Percentiles rank a stretch among this genome's conserved stretches.
Evolutionary conservation across 2,888 invertebrate genomes (phyloP).

Genomic region (Pseudolycoriella hygida): DNA sequence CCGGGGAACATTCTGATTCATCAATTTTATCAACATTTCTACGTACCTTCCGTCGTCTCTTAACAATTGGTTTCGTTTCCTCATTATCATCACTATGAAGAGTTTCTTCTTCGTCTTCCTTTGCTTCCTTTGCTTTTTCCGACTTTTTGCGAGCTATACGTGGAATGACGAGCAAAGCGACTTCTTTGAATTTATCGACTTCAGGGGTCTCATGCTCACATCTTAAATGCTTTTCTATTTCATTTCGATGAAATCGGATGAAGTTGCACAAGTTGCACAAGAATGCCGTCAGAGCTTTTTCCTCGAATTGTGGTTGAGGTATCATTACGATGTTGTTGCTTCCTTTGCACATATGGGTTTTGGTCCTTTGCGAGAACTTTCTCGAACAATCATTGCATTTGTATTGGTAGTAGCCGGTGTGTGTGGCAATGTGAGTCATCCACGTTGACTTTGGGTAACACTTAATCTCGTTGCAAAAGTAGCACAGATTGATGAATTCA

Average conservation of each 20-base stretch:
- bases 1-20: no score
- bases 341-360: slow-evolving; percentile 9
- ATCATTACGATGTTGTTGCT: not conserved
- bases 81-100: not conserved
- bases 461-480: not conserved
- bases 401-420: slow-evolving; percentile 62
- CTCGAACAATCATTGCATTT: not conserved
- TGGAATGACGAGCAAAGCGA: not conserved
- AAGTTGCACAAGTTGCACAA: slow-evolving; percentile 57
- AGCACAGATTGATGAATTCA: not conserved
- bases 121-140: not conserved
- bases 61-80: not conserved
- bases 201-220: slow-evolving; percentile 16
- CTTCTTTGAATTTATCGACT: slow-evolving; percentile 4
- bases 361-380: slow-evolving; percentile 8
- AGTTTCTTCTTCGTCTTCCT: not conserved
- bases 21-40: not conserved
- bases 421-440: slow-evolving; percentile 51
- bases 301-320: not conserved
- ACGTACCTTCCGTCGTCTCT: not conserved
- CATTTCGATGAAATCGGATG: slow-evolving; percentile 42
- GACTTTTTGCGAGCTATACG: not conserved
- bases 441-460: slow-evolving; percentile 11
- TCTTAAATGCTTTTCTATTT: slow-evolving; percentile 41
- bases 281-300: slow-evolving; percentile 29